These are phyloP conservation scores for Heliconius charithonia DNA, from an alignment of 2,888 invertebrate species.

Conservation along the genomic window DNA sequence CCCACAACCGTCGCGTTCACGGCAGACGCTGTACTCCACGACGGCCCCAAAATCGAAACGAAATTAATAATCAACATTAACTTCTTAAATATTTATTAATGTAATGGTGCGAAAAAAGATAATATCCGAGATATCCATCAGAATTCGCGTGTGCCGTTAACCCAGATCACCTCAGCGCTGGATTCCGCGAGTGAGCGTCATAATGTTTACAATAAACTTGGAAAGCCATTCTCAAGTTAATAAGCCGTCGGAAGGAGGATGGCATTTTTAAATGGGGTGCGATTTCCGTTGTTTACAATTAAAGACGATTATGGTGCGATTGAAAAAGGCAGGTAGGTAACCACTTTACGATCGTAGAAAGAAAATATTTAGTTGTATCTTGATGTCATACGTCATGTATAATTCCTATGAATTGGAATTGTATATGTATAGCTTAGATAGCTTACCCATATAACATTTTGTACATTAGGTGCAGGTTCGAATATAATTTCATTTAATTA, in stretches of 20 bases:
- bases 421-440: no score
- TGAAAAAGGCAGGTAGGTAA: neutral
- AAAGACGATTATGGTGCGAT: slow-evolving; percentile 16
- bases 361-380: neutral
- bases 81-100: slow-evolving; percentile 6
- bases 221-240: slow-evolving; percentile 60
- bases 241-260: slow-evolving; percentile 34
- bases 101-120: slow-evolving; percentile 16
- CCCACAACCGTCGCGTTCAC: neutral
- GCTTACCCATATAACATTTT: no score
- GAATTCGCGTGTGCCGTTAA: slow-evolving; percentile 63
- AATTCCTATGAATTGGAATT: no score
- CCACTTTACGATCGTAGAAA: neutral
- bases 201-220: slow-evolving; percentile 68
- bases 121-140: slow-evolving; percentile 48
- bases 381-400: no score
- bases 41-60: neutral
- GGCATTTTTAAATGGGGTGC: slow-evolving; percentile 26
- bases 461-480: no score
- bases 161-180: slow-evolving; percentile 58
- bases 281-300: slow-evolving; percentile 29
- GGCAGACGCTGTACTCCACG: no score
- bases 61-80: neutral
- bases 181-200: slow-evolving; percentile 67
- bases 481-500: no score